Evolutionary conservation across 2,888 invertebrate species (phyloP).

Genomic region (Drymonia ruficornis): DNA sequence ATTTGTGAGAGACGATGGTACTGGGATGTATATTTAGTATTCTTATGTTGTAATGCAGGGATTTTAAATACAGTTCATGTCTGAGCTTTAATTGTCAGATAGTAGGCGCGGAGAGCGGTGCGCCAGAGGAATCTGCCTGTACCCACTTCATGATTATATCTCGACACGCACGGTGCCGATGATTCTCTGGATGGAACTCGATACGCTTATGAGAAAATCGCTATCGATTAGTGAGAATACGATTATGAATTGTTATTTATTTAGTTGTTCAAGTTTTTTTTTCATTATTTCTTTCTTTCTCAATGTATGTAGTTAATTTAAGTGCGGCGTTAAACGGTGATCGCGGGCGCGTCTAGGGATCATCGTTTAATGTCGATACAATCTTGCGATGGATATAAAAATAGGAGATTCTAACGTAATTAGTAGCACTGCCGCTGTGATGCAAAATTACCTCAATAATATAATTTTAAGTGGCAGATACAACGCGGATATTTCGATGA

Average conservation of each 20-base stretch:
- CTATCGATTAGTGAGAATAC: constrained; percentile 39
- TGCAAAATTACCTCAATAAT: constrained; percentile 51
- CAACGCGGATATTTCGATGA: constrained; percentile 28
- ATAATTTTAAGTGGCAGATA: constrained; percentile 52
- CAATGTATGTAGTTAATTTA: constrained; percentile 16
- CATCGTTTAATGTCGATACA: constrained; percentile 9
- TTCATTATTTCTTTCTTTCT: constrained; percentile 32
- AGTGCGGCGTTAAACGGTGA: neutral
- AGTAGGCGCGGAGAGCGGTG: constrained; percentile 18
- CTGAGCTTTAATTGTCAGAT: constrained; percentile 51
- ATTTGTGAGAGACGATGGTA: constrained; percentile 40
- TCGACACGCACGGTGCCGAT: constrained; percentile 20
- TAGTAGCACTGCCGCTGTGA: constrained; percentile 52
- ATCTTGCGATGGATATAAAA: constrained; percentile 12
- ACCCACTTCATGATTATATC: constrained; percentile 18
- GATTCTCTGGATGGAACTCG: constrained; percentile 25
- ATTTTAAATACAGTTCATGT: constrained; percentile 41
- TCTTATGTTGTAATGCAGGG: constrained; percentile 53
- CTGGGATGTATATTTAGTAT: constrained; percentile 41
- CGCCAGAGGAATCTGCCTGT: constrained; percentile 30
- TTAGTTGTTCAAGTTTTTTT: constrained; percentile 43
- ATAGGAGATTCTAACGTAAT: constrained; percentile 10
- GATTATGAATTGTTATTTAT: constrained; percentile 48
- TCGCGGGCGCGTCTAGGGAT: neutral
- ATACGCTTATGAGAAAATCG: constrained; percentile 43